Base-by-base conservation (phyloP, 2,113 vertebrate species). In the Pterophyllum scalare region DNA sequence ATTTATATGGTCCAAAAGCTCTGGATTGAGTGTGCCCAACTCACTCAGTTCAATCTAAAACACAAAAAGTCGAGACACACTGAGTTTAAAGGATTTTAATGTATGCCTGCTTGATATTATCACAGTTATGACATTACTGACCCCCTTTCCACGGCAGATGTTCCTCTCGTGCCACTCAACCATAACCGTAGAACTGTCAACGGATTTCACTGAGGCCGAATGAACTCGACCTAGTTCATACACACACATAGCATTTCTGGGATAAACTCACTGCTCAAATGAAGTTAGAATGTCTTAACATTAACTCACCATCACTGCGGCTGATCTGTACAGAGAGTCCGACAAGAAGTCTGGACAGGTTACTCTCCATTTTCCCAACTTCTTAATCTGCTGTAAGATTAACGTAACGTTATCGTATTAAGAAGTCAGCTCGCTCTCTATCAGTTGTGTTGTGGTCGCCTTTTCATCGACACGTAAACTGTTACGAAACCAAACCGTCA, bases 111-210 rank as follows among this genome's bases (percentile, higher is more conserved):
- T 19, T 46, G 62, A 67, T 26, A 67, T 67, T 14, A 46, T 38
- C 38, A 46, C 62, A 26, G 38, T 46, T 31, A 70, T 28, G 24
- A 28, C 10, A 38, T n/a, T 67, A 22, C 93, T 65, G 26, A 96
- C 96, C 91, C 96, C 95, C 83, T 96, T 96, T 14, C 91, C 93
- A 35, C 94, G 89, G 61, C 40, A 86, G 0, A 26, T 57, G 0
- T 85, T 87, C 2, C 88, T 92, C 82, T 96, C 96, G 0, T 7
- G 0, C 96, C 96, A 96, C 57, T 96, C 95, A 0, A 95, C 93
- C 77, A 91, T 91, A 2, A 92, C 90, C 2, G 82, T 70, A 7
- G 89, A 88, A 60, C 93, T 95, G 7, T 94, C 90, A 3, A 90
- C 85, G 0, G 89, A 82, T 75, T 91, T 95, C 24, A 96, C 93